These are phyloP conservation scores for Drosophila obscura DNA, from an alignment of 1,140 invertebrate genomes.

Conservation along the genomic window DNA sequence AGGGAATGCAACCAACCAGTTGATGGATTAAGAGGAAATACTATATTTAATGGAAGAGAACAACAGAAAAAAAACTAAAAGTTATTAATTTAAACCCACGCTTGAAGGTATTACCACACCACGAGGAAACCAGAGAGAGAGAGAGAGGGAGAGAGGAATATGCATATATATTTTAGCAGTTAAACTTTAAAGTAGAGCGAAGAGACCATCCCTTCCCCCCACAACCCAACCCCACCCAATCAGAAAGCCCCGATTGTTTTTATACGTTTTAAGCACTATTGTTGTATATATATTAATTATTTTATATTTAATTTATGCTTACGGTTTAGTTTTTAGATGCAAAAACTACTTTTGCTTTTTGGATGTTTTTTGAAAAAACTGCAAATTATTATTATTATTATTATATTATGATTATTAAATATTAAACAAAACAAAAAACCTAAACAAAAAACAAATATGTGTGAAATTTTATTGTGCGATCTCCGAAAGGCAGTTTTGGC, in stretches of 20 bases:
- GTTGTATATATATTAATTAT: slow-evolving; percentile 70
- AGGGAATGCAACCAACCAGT: slow-evolving; percentile 45
- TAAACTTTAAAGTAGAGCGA: slow-evolving; percentile 39
- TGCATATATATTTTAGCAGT: slow-evolving; percentile 50
- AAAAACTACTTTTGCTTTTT: slow-evolving; percentile 71
- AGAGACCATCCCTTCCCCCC: background rate
- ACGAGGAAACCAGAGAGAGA: slow-evolving; percentile 7
- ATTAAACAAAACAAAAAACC: slow-evolving; percentile 33
- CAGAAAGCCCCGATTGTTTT: slow-evolving; percentile 58
- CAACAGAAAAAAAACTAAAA: slow-evolving; percentile 62
- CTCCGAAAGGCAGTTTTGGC: slow-evolving; percentile 57
- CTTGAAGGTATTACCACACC: slow-evolving; percentile 54
- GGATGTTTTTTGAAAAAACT: slow-evolving; percentile 81
- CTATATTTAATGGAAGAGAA: slow-evolving; percentile 57
- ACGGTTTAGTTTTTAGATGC: slow-evolving; percentile 48
- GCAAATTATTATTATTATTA: slow-evolving; percentile 63
- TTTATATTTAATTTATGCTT: slow-evolving; percentile 43
- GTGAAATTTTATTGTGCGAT: slow-evolving; percentile 71
- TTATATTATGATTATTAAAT: slow-evolving; percentile 35
- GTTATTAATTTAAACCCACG: slow-evolving; percentile 63
- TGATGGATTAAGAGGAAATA: slow-evolving; percentile 41
- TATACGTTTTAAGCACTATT: slow-evolving; percentile 71
- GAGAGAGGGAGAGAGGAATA: slow-evolving; percentile 27
- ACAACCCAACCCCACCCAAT: slow-evolving; percentile 10
- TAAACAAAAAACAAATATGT: slow-evolving; percentile 39